Conservation (phyloP, 2,888 invertebrate species). For the Venusia cambrica region DNA sequence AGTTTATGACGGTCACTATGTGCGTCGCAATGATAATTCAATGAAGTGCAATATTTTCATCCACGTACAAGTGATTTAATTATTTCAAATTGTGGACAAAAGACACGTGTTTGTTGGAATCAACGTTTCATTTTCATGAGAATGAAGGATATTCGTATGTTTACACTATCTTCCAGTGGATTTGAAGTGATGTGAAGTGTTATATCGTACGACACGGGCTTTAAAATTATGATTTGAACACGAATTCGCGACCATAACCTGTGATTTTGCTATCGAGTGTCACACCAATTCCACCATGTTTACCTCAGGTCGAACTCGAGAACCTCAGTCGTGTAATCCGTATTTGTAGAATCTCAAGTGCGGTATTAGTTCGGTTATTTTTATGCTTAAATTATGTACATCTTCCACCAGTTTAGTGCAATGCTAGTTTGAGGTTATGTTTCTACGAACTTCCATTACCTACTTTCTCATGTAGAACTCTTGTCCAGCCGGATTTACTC, state of each 20-base stretch:
- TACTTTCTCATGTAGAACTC: too few species aligned
- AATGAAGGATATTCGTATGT: conserved; percentile 18
- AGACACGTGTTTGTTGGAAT: conserved; percentile 32
- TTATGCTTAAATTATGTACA: background rate
- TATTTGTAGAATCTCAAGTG: too few species aligned
- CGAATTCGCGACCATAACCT: conserved; percentile 5
- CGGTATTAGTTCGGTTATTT: too few species aligned
- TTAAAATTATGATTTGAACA: background rate
- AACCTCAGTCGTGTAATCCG: too few species aligned
- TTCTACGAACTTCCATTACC: conserved; percentile 2
- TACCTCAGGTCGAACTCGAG: too few species aligned
- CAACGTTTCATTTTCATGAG: conserved; percentile 11
- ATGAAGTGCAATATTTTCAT: conserved; percentile 35
- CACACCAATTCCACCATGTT: conserved; percentile 17
- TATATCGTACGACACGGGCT: conserved; percentile 1
- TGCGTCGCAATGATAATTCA: conserved; percentile 23
- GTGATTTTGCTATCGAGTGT: conserved; percentile 2
- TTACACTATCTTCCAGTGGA: conserved; percentile 6
- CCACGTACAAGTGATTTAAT: conserved; percentile 45
- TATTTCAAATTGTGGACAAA: conserved; percentile 21
- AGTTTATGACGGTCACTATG: conserved; percentile 46
- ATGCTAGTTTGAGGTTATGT: conserved; percentile 9
- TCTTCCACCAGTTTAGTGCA: background rate
- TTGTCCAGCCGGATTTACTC: too few species aligned
- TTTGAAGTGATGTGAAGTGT: conserved; percentile 15